phyloP scores from a whole-genome alignment of 2,113 vertebrate species.

The Myanophis thanlyinensis region DNA sequence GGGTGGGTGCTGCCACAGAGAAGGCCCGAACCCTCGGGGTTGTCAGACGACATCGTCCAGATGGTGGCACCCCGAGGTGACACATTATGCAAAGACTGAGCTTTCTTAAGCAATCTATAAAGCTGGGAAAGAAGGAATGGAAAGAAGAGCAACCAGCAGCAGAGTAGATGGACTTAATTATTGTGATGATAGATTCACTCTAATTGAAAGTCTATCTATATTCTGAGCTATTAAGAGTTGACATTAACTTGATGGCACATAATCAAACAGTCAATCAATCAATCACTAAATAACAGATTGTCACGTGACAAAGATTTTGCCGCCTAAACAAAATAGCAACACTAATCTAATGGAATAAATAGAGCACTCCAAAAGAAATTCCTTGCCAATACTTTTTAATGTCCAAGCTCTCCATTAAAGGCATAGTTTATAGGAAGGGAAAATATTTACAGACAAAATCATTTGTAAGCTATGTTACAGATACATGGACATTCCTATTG shows the following conservation, averaged over 20 bases:
- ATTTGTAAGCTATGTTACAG: neutral
- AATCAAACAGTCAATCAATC: neutral
- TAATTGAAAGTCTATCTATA: neutral
- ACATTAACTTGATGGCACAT: neutral
- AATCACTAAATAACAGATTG: neutral
- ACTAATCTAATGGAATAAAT: neutral
- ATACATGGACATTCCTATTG: neutral
- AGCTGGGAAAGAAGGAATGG: neutral
- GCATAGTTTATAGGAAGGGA: neutral
- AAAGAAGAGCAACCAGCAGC: neutral
- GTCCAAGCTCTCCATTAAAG: neutral
- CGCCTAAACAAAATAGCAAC: neutral
- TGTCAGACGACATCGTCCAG: too few species aligned
- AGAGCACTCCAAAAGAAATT: neutral
- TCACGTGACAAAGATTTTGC: neutral
- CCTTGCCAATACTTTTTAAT: neutral
- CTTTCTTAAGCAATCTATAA: neutral
- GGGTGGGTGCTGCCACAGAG: too few species aligned
- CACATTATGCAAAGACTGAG: neutral
- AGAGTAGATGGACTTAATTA: neutral
- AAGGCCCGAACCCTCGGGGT: too few species aligned
- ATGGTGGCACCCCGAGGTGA: too few species aligned
- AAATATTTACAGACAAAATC: neutral
- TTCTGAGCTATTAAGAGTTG: neutral
- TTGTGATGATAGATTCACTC: neutral